Percentiles rank a stretch among this genome's conserved stretches.
Evolutionary conservation across 2,797 vertebrate species (phyloP).

Genomic region (Smutsia temminckii): DNA sequence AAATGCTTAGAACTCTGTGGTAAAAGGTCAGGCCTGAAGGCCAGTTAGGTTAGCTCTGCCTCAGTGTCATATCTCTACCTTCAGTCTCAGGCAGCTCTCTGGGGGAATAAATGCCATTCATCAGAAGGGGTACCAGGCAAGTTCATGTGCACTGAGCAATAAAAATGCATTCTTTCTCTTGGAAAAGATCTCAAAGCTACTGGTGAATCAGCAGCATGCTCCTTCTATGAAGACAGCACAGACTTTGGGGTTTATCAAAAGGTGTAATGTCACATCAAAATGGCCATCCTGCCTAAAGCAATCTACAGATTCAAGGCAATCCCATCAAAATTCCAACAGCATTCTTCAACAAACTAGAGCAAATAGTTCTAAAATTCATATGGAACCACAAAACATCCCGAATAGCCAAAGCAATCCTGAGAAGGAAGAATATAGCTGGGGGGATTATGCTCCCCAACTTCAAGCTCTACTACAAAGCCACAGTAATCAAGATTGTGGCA

Average conservation of each 20-base stretch:
- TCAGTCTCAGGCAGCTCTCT: conserved; percentile 51
- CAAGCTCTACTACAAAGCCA: no score
- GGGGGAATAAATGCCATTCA: conserved; percentile 49
- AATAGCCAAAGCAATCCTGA: no score
- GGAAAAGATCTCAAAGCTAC: conserved; percentile 47
- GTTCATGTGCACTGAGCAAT: background rate
- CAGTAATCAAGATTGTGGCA: no score
- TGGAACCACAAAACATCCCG: no score
- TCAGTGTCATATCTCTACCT: conserved; percentile 13
- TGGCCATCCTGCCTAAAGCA: no score
- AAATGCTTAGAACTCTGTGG: background rate
- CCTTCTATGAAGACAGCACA: conserved; percentile 31
- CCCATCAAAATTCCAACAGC: no score
- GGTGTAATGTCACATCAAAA: background rate
- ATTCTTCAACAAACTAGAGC: no score
- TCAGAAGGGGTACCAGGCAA: conserved; percentile 57
- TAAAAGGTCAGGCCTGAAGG: conserved; percentile 29
- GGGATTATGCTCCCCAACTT: no score
- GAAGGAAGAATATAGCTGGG: no score
- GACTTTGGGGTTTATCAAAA: conserved; percentile 32
- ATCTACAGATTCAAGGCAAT: no score
- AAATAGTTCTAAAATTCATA: no score
- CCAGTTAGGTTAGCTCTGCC: conserved; percentile 24
- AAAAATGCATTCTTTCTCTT: conserved; percentile 31
- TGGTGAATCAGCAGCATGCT: background rate